Conservation (phyloP, 2,113 vertebrate genomes). For the Thomomys bottae region DNA sequence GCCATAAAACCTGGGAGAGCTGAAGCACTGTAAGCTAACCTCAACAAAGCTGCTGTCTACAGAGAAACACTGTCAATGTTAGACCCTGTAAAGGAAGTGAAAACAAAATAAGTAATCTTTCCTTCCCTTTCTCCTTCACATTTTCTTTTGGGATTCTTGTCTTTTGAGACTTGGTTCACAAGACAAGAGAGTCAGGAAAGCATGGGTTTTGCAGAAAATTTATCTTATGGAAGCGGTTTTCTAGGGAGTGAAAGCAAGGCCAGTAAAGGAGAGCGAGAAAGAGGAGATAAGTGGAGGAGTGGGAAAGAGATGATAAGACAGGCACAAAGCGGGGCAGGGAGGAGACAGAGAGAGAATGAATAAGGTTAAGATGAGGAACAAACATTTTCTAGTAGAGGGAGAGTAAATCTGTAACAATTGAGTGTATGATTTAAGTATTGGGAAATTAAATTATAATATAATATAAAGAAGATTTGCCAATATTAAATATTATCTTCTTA, state of each 20-base stretch:
- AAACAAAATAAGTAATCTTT: not conserved
- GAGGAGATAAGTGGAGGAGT: too few relatives aligned
- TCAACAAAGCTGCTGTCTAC: not conserved
- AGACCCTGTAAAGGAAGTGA: not conserved
- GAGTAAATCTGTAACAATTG: not conserved
- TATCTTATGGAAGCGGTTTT: not conserved
- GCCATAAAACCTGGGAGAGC: not conserved
- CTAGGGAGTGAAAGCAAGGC: not conserved
- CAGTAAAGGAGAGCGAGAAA: not conserved
- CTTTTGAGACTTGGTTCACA: not conserved
- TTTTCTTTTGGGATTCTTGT: not conserved
- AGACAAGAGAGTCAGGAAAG: not conserved
- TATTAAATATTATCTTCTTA: constrained; percentile 21
- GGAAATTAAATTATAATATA: not conserved
- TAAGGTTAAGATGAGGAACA: not conserved
- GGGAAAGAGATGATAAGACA: not conserved
- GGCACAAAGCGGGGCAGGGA: too few relatives aligned
- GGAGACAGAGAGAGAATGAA: not conserved
- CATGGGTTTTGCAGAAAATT: not conserved
- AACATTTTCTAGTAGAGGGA: not conserved
- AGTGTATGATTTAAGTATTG: not conserved
- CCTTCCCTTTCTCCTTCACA: not conserved
- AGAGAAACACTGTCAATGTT: too few relatives aligned
- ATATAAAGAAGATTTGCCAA: not conserved
- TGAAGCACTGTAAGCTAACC: not conserved